phyloP scores from a whole-genome alignment of 2,113 vertebrate species.

The Burhinus bistriatus region DNA sequence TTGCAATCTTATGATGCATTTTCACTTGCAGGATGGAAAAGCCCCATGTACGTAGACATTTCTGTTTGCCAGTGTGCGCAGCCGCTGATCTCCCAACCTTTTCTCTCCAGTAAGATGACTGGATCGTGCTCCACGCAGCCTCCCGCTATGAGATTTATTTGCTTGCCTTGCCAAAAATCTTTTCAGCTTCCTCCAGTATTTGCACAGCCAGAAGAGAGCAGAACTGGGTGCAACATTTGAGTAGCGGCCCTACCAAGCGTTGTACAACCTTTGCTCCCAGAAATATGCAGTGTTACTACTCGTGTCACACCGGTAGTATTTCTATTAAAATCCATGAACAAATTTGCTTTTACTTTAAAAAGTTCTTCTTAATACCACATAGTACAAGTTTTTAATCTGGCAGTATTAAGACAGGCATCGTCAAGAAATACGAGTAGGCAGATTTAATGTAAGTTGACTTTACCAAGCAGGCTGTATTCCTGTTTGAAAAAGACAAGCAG shows the following conservation, averaged over 20 bases:
- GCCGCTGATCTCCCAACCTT: not conserved
- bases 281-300: accelerated
- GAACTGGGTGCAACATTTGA: not conserved
- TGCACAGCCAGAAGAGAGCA: not conserved
- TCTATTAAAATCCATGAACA: not conserved
- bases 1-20: not conserved
- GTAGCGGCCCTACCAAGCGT: not conserved
- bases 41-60: accelerated
- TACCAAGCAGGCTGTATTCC: not conserved
- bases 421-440: not conserved
- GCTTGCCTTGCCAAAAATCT: not conserved
- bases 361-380: not conserved
- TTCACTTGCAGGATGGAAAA: not conserved
- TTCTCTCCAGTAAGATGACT: not conserved
- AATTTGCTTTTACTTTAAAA: not conserved
- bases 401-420: not conserved
- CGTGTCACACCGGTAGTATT: not conserved
- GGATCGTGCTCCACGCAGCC: not conserved
- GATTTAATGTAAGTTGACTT: not conserved
- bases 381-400: not conserved
- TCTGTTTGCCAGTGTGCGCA: not conserved
- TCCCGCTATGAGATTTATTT: not conserved
- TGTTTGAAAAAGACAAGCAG: not conserved
- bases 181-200: not conserved
- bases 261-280: not conserved